Evolutionary conservation across 2,888 invertebrate species (phyloP).

Genomic region (Herminia tarsipennalis): DNA sequence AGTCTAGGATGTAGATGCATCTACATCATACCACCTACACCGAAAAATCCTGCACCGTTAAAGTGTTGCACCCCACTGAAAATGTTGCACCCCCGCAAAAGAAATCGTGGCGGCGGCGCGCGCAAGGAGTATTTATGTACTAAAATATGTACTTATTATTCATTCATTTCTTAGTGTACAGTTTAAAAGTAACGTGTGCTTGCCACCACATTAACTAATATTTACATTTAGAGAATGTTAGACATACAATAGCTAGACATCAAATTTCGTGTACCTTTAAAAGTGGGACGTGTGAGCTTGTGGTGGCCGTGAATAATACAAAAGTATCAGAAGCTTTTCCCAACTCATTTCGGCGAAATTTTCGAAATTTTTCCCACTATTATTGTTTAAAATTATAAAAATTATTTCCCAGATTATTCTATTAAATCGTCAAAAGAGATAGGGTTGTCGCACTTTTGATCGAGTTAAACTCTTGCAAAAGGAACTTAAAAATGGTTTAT

Average conservation of each 20-base stretch:
- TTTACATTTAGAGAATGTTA: slow-evolving; percentile 1
- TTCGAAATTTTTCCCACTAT: slow-evolving; percentile 27
- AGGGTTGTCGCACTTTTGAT: slow-evolving; percentile 12
- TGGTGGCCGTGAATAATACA: slow-evolving; percentile 11
- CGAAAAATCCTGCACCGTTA: too few relatives aligned
- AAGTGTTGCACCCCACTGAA: too few relatives aligned
- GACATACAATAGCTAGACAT: slow-evolving; percentile 7
- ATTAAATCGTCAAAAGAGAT: slow-evolving; percentile 14
- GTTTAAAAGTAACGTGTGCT: background rate
- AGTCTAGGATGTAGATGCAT: too few relatives aligned
- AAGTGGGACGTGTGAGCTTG: slow-evolving; percentile 25
- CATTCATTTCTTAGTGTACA: background rate
- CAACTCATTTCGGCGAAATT: slow-evolving; percentile 29
- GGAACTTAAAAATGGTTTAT: too few relatives aligned
- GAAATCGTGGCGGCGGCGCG: too few relatives aligned
- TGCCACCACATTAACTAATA: background rate
- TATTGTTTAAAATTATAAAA: slow-evolving; percentile 11
- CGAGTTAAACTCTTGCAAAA: too few relatives aligned
- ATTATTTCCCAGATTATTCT: slow-evolving; percentile 23
- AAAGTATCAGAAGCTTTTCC: slow-evolving; percentile 14
- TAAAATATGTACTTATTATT: too few relatives aligned
- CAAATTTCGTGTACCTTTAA: background rate
- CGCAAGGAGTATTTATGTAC: too few relatives aligned
- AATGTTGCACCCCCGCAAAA: too few relatives aligned
- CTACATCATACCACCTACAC: too few relatives aligned